phyloP scores from a whole-genome alignment of 2,888 invertebrate species.

The Dastarcus helophoroides region DNA sequence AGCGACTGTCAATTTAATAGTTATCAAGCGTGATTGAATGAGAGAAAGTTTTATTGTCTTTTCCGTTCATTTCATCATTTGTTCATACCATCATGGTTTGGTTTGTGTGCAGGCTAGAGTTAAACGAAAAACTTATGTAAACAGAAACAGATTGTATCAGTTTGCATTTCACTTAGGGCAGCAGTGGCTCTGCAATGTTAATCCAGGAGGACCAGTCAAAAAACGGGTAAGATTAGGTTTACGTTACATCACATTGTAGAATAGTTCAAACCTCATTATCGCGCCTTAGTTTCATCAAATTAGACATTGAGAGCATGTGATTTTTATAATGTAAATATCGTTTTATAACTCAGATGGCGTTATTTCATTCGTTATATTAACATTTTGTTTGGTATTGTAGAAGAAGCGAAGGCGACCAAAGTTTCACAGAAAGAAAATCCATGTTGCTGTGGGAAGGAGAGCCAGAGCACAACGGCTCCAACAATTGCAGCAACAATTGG shows the following conservation, averaged over 20 bases:
- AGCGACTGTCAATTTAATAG: no score
- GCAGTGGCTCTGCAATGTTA: slow-evolving; percentile 64
- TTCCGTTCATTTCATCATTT: slow-evolving; percentile 1
- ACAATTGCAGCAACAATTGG: slow-evolving; percentile 32
- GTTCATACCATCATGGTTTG: slow-evolving; percentile 35
- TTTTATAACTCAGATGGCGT: no score
- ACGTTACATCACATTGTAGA: not conserved
- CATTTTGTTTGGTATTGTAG: slow-evolving; percentile 33
- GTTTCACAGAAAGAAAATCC: slow-evolving; percentile 80
- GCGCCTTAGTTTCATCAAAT: no score
- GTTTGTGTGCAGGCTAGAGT: slow-evolving; percentile 46
- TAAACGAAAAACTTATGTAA: slow-evolving; percentile 36
- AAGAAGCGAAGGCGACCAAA: slow-evolving; percentile 66
- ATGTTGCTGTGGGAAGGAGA: slow-evolving; percentile 58
- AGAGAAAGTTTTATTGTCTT: not conserved
- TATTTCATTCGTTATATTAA: no score
- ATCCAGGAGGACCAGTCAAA: slow-evolving; percentile 42
- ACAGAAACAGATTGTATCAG: slow-evolving; percentile 49
- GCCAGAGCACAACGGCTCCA: slow-evolving; percentile 45
- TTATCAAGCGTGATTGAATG: no score
- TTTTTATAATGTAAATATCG: no score
- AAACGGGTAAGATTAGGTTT: slow-evolving; percentile 45
- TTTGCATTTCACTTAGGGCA: slow-evolving; percentile 66
- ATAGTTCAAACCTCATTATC: not conserved
- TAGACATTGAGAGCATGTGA: no score